These are phyloP conservation scores for Silurus glanis DNA, from an alignment of 2,113 vertebrate species.

Conservation along the genomic window DNA sequence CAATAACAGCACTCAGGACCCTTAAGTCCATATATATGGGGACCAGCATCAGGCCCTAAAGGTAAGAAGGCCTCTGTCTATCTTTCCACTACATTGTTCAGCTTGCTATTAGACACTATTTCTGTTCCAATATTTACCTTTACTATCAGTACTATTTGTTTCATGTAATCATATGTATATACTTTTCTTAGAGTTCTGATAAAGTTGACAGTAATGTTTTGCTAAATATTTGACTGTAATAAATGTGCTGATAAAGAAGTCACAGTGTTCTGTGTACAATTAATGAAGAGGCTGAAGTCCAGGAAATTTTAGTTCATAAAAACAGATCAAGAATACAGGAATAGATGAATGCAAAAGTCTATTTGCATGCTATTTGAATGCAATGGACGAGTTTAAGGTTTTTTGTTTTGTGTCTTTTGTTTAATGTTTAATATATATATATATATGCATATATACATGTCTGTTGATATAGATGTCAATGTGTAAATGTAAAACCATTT, in stretches of 20 bases:
- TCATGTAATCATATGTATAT: not conserved
- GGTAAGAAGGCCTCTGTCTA: constrained; percentile 38
- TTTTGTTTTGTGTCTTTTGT: not conserved
- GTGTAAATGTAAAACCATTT: not conserved
- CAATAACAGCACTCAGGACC: constrained; percentile 37
- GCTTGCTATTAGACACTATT: not conserved
- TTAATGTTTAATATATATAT: not conserved
- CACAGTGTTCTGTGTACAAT: not conserved
- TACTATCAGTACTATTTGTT: not conserved
- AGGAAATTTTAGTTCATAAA: not conserved
- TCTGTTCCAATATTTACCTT: not conserved
- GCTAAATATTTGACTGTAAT: constrained; percentile 18
- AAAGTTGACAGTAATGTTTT: constrained; percentile 1
- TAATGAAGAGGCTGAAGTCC: not conserved
- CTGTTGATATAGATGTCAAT: not conserved
- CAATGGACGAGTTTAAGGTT: no score
- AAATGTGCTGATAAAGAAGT: not conserved
- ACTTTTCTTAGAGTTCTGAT: not conserved
- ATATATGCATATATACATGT: no score
- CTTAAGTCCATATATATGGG: constrained; percentile 37
- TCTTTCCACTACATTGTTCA: not conserved
- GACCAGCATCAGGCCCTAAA: constrained; percentile 27
- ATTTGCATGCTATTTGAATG: no score
- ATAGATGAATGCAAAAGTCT: not conserved
- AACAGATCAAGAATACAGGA: not conserved